A percentile compares a stretch with the other conserved stretches of the same genome.
phyloP scores from a whole-genome alignment of 2,888 invertebrate genomes.

The Ormyrus nitidulus region DNA sequence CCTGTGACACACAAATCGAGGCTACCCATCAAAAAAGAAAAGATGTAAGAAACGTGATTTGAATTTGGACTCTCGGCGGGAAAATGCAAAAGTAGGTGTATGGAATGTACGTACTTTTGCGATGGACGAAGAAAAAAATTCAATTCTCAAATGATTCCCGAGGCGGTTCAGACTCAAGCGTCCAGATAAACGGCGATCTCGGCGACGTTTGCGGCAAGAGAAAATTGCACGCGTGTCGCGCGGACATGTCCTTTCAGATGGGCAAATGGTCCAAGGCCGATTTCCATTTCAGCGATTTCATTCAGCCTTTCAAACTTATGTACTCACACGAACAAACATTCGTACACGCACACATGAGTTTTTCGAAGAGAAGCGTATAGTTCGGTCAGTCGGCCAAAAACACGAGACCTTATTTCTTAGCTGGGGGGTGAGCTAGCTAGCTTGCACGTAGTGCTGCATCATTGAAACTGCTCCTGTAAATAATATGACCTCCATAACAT shows the following conservation, averaged over 20 bases:
- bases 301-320: background rate
- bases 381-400: background rate
- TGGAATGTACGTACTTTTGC: background rate
- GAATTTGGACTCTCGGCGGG: conserved; percentile 61
- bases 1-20: conserved; percentile 19
- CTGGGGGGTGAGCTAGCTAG: background rate
- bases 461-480: background rate
- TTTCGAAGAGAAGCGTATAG: background rate
- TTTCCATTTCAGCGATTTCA: background rate
- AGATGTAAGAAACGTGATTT: conserved; percentile 61
- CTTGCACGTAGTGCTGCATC: no score
- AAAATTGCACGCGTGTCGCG: conserved; percentile 18
- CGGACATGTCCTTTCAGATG: no score
- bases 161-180: background rate
- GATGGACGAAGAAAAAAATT: no score
- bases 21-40: conserved; percentile 5
- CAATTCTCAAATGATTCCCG: background rate
- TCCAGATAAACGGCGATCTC: background rate
- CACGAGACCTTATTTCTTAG: conserved; percentile 5
- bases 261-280: background rate
- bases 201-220: background rate
- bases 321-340: background rate
- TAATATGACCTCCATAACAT: background rate
- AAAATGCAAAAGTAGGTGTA: conserved; percentile 27
- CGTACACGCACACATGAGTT: conserved; percentile 1